Evolutionary conservation across 2,797 vertebrate species (phyloP).

Genomic region (Galagoides demidoff): DNA sequence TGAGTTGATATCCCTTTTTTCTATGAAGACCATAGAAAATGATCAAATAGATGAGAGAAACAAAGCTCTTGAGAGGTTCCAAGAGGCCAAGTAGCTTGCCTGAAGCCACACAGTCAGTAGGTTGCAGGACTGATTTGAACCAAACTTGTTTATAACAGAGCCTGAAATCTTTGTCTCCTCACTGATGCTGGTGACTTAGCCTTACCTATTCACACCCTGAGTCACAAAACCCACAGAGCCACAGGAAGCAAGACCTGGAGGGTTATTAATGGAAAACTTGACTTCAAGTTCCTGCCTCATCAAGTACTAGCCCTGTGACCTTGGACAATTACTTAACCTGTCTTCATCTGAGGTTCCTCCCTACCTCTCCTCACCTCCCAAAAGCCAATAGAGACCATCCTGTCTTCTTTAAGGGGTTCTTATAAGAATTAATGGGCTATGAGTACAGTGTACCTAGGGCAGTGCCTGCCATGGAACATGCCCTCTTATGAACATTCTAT

Average conservation of each 20-base stretch:
- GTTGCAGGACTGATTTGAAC: background rate
- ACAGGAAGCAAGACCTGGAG: background rate
- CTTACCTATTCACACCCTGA: background rate
- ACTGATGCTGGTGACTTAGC: background rate
- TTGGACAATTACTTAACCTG: background rate
- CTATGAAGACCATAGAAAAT: background rate
- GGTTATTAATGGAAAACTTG: background rate
- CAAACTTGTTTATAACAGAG: background rate
- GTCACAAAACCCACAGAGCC: background rate
- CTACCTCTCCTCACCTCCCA: accelerated
- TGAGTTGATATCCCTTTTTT: background rate
- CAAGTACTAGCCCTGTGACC: background rate
- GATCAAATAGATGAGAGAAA: background rate
- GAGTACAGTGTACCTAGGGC: background rate
- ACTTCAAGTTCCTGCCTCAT: background rate
- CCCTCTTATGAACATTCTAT: background rate
- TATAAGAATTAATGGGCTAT: background rate
- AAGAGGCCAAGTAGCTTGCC: background rate
- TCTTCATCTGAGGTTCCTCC: background rate
- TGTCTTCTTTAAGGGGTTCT: background rate
- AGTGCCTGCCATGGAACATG: background rate
- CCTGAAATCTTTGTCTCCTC: background rate
- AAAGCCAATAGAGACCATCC: background rate
- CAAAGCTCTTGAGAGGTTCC: background rate
- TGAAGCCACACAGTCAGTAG: background rate